Base-by-base conservation (phyloP, 1,140 invertebrate genomes). In the Drosophila repleta region DNA sequence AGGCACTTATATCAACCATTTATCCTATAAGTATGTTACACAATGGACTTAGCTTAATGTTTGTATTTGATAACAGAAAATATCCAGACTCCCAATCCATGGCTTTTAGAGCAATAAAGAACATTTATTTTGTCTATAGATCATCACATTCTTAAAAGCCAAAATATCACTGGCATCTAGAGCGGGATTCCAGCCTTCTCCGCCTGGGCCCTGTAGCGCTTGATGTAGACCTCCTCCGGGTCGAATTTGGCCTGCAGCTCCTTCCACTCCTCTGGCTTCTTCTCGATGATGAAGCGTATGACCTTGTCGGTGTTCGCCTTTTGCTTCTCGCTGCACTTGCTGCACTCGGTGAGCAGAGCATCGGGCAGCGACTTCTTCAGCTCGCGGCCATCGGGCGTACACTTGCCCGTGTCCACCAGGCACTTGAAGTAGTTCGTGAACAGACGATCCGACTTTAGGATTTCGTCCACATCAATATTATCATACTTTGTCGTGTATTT, bases 401-500 rank as follows among this genome's bases (percentile, higher is more conserved):
- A 96, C 13, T 93, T 93, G 10, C 94, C 95, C 51, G 93, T 92
- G 0, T 95, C 94, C 73, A 96, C 62, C 1, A 96, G 71, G 83
- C 96, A 97, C 61, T 96, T 93, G 6, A 93, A 89, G 72, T 96
- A 96, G 52, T 93, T 94, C 1, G 90, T 92, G 4, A 96, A 90
- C 15, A 97, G 91, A 35, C 95, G 92, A 1, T 95, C 94, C 58
- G 94, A 96, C 0, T 92, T 90, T 1, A 96, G 84, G 52, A 97
- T 94, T 68, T 95, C 93, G 39, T 96, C 93, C 11, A 96, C 20
- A 83, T 96, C 92, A 29, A 96, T 92, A 72, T 95, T 94, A 84
- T 96, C 96, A 77, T 94, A 96, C 90, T 95, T 96, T 17, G 93
- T 94, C 0, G 95, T 95, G 80, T 96, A 96, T 68, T 93, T 94